Percentiles rank a stretch among this genome's conserved stretches.
phyloP scores from a whole-genome alignment of 2,888 invertebrate genomes.

The Agonopterix heracliana region DNA sequence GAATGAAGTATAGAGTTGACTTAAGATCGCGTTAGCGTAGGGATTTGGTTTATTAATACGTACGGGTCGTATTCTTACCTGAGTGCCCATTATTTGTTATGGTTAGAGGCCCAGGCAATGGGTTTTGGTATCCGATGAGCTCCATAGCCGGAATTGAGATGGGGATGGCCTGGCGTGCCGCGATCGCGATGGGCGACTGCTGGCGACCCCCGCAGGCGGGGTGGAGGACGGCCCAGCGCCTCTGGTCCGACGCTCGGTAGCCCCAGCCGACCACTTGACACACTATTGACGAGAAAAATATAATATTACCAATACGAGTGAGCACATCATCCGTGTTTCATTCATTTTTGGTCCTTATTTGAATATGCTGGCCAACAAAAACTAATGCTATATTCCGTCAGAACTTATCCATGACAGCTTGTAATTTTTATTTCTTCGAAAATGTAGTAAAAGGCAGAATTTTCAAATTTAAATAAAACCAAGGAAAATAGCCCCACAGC shows the following conservation, averaged over 20 bases:
- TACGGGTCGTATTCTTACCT: slow-evolving; percentile 46
- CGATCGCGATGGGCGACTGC: slow-evolving; percentile 82
- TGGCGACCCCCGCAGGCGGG: slow-evolving; percentile 78
- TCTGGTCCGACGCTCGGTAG: slow-evolving; percentile 78
- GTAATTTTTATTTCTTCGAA: too few species aligned
- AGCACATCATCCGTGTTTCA: too few species aligned
- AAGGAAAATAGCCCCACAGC: too few species aligned
- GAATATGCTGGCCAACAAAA: too few species aligned
- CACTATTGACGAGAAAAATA: slow-evolving; percentile 26
- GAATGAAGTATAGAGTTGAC: too few species aligned
- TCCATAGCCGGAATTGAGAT: slow-evolving; percentile 83
- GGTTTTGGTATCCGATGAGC: slow-evolving; percentile 83
- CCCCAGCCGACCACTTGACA: slow-evolving; percentile 67
- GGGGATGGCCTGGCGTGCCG: slow-evolving; percentile 77
- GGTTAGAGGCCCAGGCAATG: slow-evolving; percentile 78
- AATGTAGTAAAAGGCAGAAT: too few species aligned
- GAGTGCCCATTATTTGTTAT: slow-evolving; percentile 84
- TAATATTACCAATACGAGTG: background rate
- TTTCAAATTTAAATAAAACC: too few species aligned
- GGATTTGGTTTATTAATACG: too few species aligned
- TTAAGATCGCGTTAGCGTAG: too few species aligned
- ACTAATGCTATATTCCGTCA: too few species aligned
- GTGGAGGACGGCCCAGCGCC: slow-evolving; percentile 78
- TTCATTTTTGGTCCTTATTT: too few species aligned
- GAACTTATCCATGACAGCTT: too few species aligned